Evolutionary conservation across 2,888 invertebrate species (phyloP).

Genomic region (Ecdyonurus torrentis): DNA sequence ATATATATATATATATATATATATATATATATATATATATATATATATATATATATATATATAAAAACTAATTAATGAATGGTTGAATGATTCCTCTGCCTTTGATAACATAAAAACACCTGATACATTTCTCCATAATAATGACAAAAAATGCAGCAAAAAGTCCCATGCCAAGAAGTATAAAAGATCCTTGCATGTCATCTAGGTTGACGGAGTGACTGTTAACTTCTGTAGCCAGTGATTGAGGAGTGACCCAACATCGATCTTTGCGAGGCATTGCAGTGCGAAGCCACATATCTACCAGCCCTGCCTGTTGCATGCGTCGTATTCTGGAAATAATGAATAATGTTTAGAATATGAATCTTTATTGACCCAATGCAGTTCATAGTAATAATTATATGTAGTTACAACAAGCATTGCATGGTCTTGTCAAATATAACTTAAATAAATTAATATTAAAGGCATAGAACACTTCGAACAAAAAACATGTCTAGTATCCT

Average conservation of each 20-base stretch:
- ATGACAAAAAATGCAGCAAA: not conserved
- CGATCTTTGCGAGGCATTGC: slow-evolving; percentile 63
- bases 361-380: too few species aligned
- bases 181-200: slow-evolving; percentile 88
- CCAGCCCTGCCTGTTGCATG: slow-evolving; percentile 70
- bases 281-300: slow-evolving; percentile 62
- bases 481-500: too few species aligned
- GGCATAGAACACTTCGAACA: too few species aligned
- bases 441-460: too few species aligned
- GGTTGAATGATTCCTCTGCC: not conserved
- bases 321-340: slow-evolving; percentile 51
- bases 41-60: not conserved
- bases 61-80: not conserved
- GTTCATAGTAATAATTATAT: too few species aligned
- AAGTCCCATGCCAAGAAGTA: slow-evolving; percentile 58
- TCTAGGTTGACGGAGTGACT: slow-evolving; percentile 76
- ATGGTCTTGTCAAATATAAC: too few species aligned
- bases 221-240: slow-evolving; percentile 43
- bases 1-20: too few species aligned
- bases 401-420: too few species aligned
- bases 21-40: not conserved
- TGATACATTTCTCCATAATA: not conserved
- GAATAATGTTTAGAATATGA: too few species aligned
- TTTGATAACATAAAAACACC: not conserved
- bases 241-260: slow-evolving; percentile 46